Percentiles rank a stretch among this genome's conserved stretches.
These are phyloP conservation scores for Heliconius charithonia DNA, from an alignment of 2,888 invertebrate species.

Conservation along the genomic window DNA sequence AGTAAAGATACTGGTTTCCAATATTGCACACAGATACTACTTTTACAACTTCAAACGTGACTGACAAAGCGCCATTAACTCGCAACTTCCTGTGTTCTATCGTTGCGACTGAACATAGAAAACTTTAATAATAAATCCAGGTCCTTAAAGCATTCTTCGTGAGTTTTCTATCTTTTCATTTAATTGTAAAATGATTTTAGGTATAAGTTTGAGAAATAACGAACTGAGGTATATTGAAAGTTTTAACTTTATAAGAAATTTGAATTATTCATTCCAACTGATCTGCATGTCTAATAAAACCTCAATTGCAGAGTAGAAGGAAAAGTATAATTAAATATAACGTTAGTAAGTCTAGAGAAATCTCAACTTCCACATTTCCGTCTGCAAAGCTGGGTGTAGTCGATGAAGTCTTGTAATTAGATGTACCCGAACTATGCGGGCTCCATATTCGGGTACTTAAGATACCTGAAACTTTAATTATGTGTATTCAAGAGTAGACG, in stretches of 20 bases:
- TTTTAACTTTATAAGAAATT: not conserved
- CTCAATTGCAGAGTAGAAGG: not conserved
- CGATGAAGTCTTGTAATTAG: conserved; percentile 31
- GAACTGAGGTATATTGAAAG: not conserved
- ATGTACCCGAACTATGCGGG: conserved; percentile 33
- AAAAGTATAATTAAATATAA: conserved; percentile 26
- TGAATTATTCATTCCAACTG: not conserved
- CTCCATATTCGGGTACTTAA: conserved; percentile 45
- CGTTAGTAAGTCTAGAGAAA: conserved; percentile 15
- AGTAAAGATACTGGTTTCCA: conserved; percentile 29
- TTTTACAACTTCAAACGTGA: conserved; percentile 36
- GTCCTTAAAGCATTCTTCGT: not conserved
- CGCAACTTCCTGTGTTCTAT: conserved; percentile 24
- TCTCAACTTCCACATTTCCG: conserved; percentile 21
- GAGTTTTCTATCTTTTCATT: conserved; percentile 7
- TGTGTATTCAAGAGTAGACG: conserved; percentile 61
- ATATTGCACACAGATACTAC: conserved; percentile 35
- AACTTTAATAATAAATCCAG: not conserved
- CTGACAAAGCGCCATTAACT: conserved; percentile 26
- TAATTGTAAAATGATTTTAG: conserved; percentile 1
- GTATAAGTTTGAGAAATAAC: conserved; percentile 1
- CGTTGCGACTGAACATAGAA: not conserved
- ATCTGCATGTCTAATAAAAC: conserved; percentile 23
- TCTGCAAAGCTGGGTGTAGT: conserved; percentile 7
- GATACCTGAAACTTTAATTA: conserved; percentile 65